phyloP scores from a whole-genome alignment of 2,888 invertebrate species.

The Harpalus rufipes region DNA sequence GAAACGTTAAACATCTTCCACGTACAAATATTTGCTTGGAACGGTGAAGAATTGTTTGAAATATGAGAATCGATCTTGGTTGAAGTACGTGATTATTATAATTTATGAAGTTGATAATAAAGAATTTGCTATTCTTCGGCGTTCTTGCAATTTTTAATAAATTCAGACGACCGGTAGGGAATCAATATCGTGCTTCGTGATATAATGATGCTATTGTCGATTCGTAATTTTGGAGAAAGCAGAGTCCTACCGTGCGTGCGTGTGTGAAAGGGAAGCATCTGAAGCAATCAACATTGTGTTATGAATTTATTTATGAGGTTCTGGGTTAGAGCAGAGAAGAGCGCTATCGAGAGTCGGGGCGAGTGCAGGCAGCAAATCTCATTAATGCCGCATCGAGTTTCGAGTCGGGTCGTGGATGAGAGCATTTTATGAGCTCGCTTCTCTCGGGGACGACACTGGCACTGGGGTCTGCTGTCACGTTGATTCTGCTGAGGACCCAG shows the following conservation, averaged over 20 bases:
- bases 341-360: constrained; percentile 53
- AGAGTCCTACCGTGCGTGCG: background rate
- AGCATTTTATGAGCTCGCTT: constrained; percentile 60
- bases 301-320: constrained; percentile 66
- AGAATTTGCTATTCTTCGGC: constrained; percentile 18
- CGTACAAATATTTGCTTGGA: constrained; percentile 2
- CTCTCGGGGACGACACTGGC: constrained; percentile 31
- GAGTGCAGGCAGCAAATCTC: constrained; percentile 61
- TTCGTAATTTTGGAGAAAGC: constrained; percentile 39
- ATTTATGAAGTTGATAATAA: constrained; percentile 8
- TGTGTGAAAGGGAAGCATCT: constrained; percentile 63
- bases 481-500: constrained; percentile 1
- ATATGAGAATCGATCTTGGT: background rate
- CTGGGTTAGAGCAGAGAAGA: constrained; percentile 21
- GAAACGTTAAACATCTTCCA: background rate
- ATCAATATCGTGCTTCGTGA: constrained; percentile 22
- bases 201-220: constrained; percentile 56
- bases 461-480: constrained; percentile 47
- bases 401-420: constrained; percentile 48
- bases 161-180: constrained; percentile 18
- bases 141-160: constrained; percentile 55
- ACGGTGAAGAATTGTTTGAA: background rate
- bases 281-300: constrained; percentile 66
- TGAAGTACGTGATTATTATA: background rate
- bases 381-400: constrained; percentile 64